Evolutionary conservation across 1,140 invertebrate genomes (phyloP).

Genomic region (Drosophila mayri): DNA sequence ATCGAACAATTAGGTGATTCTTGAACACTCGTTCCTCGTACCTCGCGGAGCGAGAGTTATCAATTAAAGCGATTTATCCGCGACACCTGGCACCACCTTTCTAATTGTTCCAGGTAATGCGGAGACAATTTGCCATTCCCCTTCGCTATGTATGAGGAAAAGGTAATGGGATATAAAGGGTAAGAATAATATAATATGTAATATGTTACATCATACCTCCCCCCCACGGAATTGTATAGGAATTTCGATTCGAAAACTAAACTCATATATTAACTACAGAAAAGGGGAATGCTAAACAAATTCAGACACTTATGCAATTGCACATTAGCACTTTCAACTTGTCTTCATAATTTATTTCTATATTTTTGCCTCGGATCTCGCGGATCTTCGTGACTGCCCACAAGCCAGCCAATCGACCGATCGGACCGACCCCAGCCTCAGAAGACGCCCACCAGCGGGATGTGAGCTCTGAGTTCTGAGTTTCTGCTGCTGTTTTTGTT

Average conservation of each 20-base stretch:
- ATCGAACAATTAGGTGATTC: slow-evolving; percentile 25
- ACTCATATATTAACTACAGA: slow-evolving; percentile 37
- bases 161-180: background rate
- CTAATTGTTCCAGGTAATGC: slow-evolving; percentile 20
- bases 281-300: slow-evolving; percentile 65
- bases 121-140: slow-evolving; percentile 12
- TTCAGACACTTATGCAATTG: slow-evolving; percentile 57
- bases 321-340: slow-evolving; percentile 46
- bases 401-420: slow-evolving; percentile 13
- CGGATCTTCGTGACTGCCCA: slow-evolving; percentile 54
- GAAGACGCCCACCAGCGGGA: slow-evolving; percentile 47
- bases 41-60: slow-evolving; percentile 12
- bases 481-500: slow-evolving; percentile 12
- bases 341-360: slow-evolving; percentile 42
- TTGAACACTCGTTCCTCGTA: background rate
- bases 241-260: background rate
- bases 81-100: slow-evolving; percentile 46
- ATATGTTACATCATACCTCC: background rate
- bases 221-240: background rate
- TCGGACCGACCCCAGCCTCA: background rate
- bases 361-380: slow-evolving; percentile 17
- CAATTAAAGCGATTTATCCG: slow-evolving; percentile 39
- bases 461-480: background rate
- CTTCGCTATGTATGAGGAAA: background rate
- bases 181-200: background rate